These are phyloP conservation scores for Schlechtendalia chinensis DNA, from an alignment of 1,140 invertebrate species.

Conservation along the genomic window DNA sequence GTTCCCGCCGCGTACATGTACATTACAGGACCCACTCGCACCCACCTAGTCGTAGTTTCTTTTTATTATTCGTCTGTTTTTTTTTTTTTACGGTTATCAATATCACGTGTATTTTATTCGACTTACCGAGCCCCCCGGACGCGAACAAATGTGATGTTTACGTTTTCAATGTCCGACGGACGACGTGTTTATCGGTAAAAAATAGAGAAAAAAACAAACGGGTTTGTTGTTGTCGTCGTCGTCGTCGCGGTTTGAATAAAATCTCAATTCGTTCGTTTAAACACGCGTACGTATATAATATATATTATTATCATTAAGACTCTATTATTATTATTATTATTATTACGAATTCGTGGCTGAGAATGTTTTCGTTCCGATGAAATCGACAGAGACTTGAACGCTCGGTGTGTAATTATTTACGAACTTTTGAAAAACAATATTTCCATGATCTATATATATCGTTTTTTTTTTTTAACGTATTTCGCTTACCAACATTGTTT, in stretches of 20 bases:
- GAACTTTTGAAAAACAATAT: not conserved
- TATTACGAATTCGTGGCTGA: not conserved
- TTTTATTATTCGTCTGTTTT: slow-evolving; percentile 15
- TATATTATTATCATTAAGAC: slow-evolving; percentile 14
- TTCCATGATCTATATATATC: not conserved
- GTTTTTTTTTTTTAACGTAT: not conserved
- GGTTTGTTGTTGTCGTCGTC: too few relatives aligned
- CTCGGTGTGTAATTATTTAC: not conserved
- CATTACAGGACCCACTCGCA: not conserved
- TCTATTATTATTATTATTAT: slow-evolving; percentile 22
- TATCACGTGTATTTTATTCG: too few relatives aligned
- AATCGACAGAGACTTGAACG: slow-evolving; percentile 7
- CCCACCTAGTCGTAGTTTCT: slow-evolving; percentile 47
- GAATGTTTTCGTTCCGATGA: not conserved
- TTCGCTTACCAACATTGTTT: slow-evolving; percentile 28
- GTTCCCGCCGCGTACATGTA: not conserved
- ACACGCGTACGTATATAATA: not conserved
- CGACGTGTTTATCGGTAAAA: too few relatives aligned
- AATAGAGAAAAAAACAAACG: too few relatives aligned
- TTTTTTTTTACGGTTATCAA: too few relatives aligned
- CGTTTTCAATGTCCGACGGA: too few relatives aligned
- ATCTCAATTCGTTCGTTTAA: slow-evolving; percentile 16
- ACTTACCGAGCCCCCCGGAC: not conserved
- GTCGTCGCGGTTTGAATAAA: too few relatives aligned
- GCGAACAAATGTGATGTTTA: not conserved